A percentile compares a stretch with the other conserved stretches of the same genome.
Evolutionary conservation across 2,113 vertebrate species (phyloP).

Genomic region (Theristicus caerulescens): DNA sequence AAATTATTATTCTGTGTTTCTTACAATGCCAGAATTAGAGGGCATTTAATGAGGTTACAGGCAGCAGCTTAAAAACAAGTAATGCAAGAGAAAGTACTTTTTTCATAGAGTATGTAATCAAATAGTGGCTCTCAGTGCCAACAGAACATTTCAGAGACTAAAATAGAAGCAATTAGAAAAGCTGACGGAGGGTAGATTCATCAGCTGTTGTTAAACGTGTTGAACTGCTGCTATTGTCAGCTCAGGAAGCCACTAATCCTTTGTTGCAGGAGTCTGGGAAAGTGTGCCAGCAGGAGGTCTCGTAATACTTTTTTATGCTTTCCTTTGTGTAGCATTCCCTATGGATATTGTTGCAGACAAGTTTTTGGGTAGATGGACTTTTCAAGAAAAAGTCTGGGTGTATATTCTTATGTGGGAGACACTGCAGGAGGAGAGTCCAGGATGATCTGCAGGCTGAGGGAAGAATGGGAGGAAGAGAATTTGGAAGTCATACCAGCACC

Average conservation of each 20-base stretch:
- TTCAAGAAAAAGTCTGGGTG: not conserved
- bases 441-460: not conserved
- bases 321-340: not conserved
- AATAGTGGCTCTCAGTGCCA: not conserved
- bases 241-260: not conserved
- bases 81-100: not conserved
- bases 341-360: not conserved
- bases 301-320: not conserved
- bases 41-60: not conserved
- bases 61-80: not conserved
- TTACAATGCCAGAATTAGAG: not conserved
- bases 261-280: not conserved
- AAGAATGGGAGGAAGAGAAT: not conserved
- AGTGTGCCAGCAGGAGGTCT: not conserved
- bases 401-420: not conserved
- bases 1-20: not conserved
- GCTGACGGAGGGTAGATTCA: not conserved
- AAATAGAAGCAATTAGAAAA: conserved; percentile 28
- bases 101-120: not conserved
- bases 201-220: not conserved
- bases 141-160: not conserved
- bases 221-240: not conserved
- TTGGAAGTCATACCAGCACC: not conserved
- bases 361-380: not conserved
- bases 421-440: not conserved